A percentile compares a stretch with the other conserved stretches of the same genome.
Conservation (phyloP, 2,113 vertebrate species). For the Dipodomys merriami region DNA sequence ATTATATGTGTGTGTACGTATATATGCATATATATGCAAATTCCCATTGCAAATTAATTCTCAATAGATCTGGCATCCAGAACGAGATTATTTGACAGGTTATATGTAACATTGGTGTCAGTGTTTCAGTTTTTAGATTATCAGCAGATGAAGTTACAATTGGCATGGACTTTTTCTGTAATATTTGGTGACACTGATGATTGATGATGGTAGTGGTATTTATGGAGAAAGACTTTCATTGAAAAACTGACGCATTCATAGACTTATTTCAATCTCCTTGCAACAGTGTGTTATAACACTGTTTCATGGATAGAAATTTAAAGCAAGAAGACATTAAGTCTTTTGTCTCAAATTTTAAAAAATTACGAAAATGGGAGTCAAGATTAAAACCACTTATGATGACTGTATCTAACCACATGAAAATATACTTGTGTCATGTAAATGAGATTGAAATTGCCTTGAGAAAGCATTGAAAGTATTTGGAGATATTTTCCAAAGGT, state of each 20-base stretch:
- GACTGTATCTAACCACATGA: background rate
- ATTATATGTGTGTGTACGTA: too few relatives aligned
- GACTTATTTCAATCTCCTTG: background rate
- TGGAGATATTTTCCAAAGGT: background rate
- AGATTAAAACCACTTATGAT: background rate
- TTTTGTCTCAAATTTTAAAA: background rate
- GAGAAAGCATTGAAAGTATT: background rate
- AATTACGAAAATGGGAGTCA: background rate
- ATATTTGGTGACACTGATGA: background rate
- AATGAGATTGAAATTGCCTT: background rate
- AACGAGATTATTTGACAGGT: background rate
- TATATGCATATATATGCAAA: background rate
- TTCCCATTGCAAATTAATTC: background rate
- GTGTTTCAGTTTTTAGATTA: background rate
- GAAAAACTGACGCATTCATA: background rate
- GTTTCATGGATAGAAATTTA: background rate
- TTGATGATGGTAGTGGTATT: background rate
- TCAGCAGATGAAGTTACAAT: background rate
- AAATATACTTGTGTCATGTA: background rate
- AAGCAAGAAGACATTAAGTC: background rate
- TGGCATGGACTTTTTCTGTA: background rate
- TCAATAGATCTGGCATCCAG: background rate
- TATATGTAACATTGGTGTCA: background rate
- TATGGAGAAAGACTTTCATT: background rate
- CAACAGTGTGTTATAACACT: background rate